Base-by-base conservation (phyloP, 35 echinoderm and acorn worm species). In the Ptychodera flava region DNA sequence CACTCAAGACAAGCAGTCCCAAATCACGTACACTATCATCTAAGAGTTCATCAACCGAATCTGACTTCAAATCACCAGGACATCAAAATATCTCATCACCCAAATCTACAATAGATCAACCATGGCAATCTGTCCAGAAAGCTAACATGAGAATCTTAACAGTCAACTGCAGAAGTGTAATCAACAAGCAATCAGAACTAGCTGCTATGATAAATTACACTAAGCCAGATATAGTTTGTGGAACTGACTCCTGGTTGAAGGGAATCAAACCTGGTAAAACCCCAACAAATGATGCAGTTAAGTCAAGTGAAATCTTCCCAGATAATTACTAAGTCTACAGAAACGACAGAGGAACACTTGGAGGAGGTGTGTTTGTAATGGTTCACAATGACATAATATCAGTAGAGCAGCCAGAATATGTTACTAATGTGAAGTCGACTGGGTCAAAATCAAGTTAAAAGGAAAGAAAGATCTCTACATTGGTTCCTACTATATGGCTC, bases 401-500 rank as follows among this genome's bases (percentile, higher is more conserved):
- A 6, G 22, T 64, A 64, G 45, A 64, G 45, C 6, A 12, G 45
- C 6, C 22, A 64, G 45, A 64, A 64, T 64, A 12, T 22, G 22
- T 64, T 22, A 64, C 45, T 6, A 64, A 64, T 64, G 45, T 64
- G 45, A 64, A 64, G 6, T 64, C 35, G 80, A 87, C 38, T 91
- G 90, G 90, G 81, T 27, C 1, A 92, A 88, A 34, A 84, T 92
- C 31, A 85, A 88, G 77, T 33, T 84, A 78, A 29, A 85, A 80
- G 64, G 38, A 15, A 82, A 78, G 38, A 81, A 87, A 82, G 85
- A 88, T 0, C 82, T 85, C 29, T 87, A 78, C 77, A 83, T 83
- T 38, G 90, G 90, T 0, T 36, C 38, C 27, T 87, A 84, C 36
- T 92, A 92, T 16, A 92, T 88, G 90, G 80, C 90, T 30, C 90